Base-by-base conservation (phyloP, 92 coral and sea anemone species). In the Porites lobata region DNA sequence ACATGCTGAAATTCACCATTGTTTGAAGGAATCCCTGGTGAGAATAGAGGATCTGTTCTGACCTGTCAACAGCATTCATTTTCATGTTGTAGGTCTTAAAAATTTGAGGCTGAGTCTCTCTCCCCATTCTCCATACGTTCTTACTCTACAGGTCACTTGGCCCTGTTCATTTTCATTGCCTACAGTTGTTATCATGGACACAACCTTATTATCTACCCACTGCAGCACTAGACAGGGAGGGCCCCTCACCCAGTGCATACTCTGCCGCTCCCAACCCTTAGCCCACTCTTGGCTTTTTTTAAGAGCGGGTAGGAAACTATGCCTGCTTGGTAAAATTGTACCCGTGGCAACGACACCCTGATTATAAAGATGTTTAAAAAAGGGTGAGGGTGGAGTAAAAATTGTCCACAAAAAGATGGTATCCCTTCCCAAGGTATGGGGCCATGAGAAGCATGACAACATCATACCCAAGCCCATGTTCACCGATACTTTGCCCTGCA, bases 401-500 rank as follows among this genome's bases (percentile, higher is more conserved):
- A 61, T 91, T 83, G 52, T 91, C 89, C 77, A 87, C 32, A 78
- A 19, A 91, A 68, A 91, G 22, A 71, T 91, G 84, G 53, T 91
- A 91, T 32, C 94, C 91, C 64, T 91, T 8, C 8, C 12, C 9
- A 11, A 53, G 2, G 12, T 8, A 53, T 3, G 58, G 58, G 8
- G 8, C 9, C 86, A 86, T 43, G 15, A 82, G 82, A 53, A 56
- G 56, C 85, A 62, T 87, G 6, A 86, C 88, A 63, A 91, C 88
- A 77, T 80, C 85, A 82, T 91, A 91, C 20, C 89, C 91, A 1
- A 91, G 86, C 20, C 91, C 91, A 77, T 91, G 59, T 13, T 13
- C 77, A 61, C 85, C 66, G 8, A 75, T 69, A 15, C 26, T 71
- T 52, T 88, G 64, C 24, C 86, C 86, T 22, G 93, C 94, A 7